Conservation (phyloP, 2,888 invertebrate species). For the Melanargia galathea region DNA sequence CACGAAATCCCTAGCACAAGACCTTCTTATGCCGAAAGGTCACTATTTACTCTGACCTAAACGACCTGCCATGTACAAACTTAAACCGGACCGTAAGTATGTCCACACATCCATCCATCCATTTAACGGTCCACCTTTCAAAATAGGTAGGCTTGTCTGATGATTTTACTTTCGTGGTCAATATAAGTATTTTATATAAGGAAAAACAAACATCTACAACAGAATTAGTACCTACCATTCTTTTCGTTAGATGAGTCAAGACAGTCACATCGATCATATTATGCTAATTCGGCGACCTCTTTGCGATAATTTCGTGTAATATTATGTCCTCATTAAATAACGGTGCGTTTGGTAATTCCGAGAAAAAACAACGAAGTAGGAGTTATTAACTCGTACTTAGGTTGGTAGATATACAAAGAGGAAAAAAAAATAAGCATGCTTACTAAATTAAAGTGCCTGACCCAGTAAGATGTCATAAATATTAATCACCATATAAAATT, state of each 20-base stretch:
- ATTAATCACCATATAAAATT: slow-evolving; percentile 17
- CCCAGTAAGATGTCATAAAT: slow-evolving; percentile 8
- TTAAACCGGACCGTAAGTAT: too few relatives aligned
- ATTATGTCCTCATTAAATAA: slow-evolving; percentile 22
- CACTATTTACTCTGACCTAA: too few relatives aligned
- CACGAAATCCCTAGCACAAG: too few relatives aligned
- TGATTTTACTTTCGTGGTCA: too few relatives aligned
- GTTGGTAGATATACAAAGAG: slow-evolving; percentile 10
- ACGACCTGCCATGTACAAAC: too few relatives aligned
- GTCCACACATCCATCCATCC: too few relatives aligned
- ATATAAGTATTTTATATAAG: too few relatives aligned
- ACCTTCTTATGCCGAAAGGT: too few relatives aligned
- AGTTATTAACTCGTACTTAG: slow-evolving; percentile 14
- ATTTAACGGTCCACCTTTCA: too few relatives aligned
- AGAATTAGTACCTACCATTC: slow-evolving; percentile 28
- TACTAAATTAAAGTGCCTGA: slow-evolving; percentile 2
- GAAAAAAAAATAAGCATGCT: background rate
- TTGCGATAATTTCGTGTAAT: slow-evolving; percentile 29
- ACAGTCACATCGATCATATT: slow-evolving; percentile 32
- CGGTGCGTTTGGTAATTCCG: slow-evolving; percentile 2
- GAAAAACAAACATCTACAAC: background rate
- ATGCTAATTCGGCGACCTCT: slow-evolving; percentile 36
- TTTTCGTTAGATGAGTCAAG: slow-evolving; percentile 24
- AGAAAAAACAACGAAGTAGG: slow-evolving; percentile 14
- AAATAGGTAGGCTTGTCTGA: too few relatives aligned